Evolutionary conservation across 1,140 invertebrate genomes (phyloP).

Genomic region (Apis cerana): DNA sequence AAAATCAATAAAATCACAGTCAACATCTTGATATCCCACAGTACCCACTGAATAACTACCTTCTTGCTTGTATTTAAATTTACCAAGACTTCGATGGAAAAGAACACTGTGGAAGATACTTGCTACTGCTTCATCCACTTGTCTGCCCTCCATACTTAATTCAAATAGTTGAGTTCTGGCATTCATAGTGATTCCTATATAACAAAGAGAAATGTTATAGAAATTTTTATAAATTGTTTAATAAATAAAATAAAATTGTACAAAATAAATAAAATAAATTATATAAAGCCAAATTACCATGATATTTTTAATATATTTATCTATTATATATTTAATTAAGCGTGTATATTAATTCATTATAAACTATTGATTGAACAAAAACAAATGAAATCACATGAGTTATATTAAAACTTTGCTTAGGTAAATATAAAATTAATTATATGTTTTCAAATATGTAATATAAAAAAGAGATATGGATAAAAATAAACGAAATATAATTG

Average conservation of each 20-base stretch:
- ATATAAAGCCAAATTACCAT: background rate
- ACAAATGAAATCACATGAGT: conserved; percentile 1
- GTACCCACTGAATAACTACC: conserved; percentile 97
- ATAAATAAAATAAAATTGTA: background rate
- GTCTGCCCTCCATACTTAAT: conserved; percentile 93
- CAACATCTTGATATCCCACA: conserved; percentile 96
- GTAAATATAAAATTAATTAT: background rate
- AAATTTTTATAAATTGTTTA: background rate
- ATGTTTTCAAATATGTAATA: background rate
- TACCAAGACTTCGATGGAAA: conserved; percentile 96
- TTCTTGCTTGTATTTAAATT: conserved; percentile 97
- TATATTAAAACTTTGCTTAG: background rate
- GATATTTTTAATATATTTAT: background rate
- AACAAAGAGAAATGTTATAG: conserved; percentile 3
- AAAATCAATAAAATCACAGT: conserved; percentile 98
- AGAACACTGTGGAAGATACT: conserved; percentile 97
- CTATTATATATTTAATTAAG: background rate
- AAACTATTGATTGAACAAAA: background rate
- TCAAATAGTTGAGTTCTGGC: conserved; percentile 94
- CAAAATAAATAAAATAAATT: background rate
- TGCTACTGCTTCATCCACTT: conserved; percentile 96
- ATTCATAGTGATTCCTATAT: conserved; percentile 86
- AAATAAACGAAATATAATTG: conserved; percentile 25
- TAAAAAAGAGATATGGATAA: conserved; percentile 7
- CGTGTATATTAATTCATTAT: background rate